Evolutionary conservation across 2,888 invertebrate species (phyloP), one percentile per base, ranked within the genome.

Genomic region (Anagyrus pseudococci): DNA sequence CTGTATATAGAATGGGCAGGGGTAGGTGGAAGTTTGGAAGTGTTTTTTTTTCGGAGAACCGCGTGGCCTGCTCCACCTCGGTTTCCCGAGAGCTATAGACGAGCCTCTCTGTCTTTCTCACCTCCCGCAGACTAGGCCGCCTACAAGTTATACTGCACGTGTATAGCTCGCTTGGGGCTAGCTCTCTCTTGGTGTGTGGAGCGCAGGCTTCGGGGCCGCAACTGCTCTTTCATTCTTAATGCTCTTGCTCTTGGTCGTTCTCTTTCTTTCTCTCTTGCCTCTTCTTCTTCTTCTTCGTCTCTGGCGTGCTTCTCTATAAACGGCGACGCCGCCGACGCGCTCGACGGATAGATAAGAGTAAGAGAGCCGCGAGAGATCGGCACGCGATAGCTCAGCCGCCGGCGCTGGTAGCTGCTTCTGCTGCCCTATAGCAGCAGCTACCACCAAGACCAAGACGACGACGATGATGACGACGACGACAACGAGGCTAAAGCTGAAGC

Each of bases 201-300:
- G n/a, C n/a, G n/a, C n/a, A n/a, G n/a, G n/a, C n/a, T n/a, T n/a
- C n/a, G n/a, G n/a, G n/a, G n/a, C n/a, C n/a, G n/a, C n/a, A n/a
- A n/a, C n/a, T n/a, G 25, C 47, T 46, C 55, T 23, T 47, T 47
- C 46, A 56, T 47, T 47, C 56, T 56, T 23, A 40, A 47, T 25
- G 52, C 46, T 19, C 13, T 4, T 20, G 23, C 52, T 29, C 6
- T 10, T 29, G 29, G 15, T 23, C 23, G 41, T 17, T 52, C 41
- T 29, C 20, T 10, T 7, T 40, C 15, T 40, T 10, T 26, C 40
- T n/a, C 4, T 3, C 22, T 20, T 17, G 37, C 22, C 33, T 37
- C 33, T 37, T 29, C 10, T 37, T 15, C 33, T 37, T 37, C 33
- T 37, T 4, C 33, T 15, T 15, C 3, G 4, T 15, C 33, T 8